These are phyloP conservation scores for Agapornis roseicollis DNA, from an alignment of 2,113 vertebrate species.

Conservation along the genomic window DNA sequence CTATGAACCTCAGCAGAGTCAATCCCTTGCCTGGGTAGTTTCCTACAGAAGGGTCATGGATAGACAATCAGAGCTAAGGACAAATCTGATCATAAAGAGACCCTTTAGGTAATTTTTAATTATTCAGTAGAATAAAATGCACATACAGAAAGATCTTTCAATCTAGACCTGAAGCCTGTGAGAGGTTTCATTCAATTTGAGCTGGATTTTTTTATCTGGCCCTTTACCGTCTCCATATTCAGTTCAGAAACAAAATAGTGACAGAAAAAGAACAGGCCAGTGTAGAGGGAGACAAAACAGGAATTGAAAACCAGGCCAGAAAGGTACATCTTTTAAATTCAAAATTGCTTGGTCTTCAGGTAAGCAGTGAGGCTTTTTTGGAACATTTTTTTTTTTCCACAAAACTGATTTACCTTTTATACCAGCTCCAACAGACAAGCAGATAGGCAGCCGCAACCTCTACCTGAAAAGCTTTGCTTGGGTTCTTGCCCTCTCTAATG, in stretches of 20 bases:
- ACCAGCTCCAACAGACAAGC: neutral
- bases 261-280: neutral
- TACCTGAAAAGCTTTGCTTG: neutral
- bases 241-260: neutral
- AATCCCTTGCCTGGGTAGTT: neutral
- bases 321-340: neutral
- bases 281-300: neutral
- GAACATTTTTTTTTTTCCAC: neutral
- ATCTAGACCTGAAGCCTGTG: neutral
- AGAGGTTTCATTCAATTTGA: neutral
- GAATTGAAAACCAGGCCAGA: neutral
- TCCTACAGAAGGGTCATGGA: neutral
- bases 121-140: neutral
- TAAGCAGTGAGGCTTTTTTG: neutral
- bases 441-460: neutral
- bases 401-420: neutral
- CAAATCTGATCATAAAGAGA: neutral
- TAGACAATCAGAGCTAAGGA: neutral
- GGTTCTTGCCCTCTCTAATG: constrained; percentile 39
- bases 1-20: neutral
- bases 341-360: neutral
- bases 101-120: neutral
- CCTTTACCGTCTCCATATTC: neutral
- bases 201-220: neutral
- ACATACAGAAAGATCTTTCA: neutral